Conservation (phyloP, 2,113 vertebrate genomes). For the Thryonomys swinderianus region DNA sequence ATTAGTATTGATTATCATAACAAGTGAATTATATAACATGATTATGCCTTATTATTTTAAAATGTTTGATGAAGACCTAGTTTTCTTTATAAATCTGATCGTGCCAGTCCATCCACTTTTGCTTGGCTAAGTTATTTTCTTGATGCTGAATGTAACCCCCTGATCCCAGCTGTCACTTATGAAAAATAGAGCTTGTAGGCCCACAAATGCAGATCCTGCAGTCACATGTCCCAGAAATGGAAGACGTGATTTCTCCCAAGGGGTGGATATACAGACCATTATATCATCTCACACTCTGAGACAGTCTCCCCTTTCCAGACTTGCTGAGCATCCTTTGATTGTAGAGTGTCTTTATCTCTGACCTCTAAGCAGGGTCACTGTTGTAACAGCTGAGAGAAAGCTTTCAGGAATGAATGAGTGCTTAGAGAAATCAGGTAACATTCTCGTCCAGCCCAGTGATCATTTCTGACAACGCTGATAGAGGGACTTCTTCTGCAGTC, state of each 20-base stretch:
- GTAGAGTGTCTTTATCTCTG: conserved; percentile 75
- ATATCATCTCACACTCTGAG: conserved; percentile 86
- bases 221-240: conserved; percentile 82
- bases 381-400: conserved; percentile 80
- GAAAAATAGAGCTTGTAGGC: conserved; percentile 77
- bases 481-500: conserved; percentile 79
- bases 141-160: conserved; percentile 66
- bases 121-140: conserved; percentile 69
- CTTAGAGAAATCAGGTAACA: conserved; percentile 73
- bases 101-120: background rate
- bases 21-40: background rate
- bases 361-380: conserved; percentile 84
- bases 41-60: background rate
- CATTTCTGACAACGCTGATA: conserved; percentile 78
- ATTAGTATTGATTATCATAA: background rate
- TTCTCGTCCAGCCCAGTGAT: conserved; percentile 74
- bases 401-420: conserved; percentile 75
- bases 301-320: conserved; percentile 72
- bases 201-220: conserved; percentile 75
- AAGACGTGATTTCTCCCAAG: conserved; percentile 84
- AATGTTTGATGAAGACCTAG: background rate
- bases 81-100: conserved; percentile 21
- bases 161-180: conserved; percentile 83
- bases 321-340: conserved; percentile 57
- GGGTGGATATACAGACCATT: conserved; percentile 79